Percentiles rank a stretch among this genome's conserved stretches.
Conservation (phyloP, 2,888 invertebrate genomes). For the Tromatobia lineatoria region DNA sequence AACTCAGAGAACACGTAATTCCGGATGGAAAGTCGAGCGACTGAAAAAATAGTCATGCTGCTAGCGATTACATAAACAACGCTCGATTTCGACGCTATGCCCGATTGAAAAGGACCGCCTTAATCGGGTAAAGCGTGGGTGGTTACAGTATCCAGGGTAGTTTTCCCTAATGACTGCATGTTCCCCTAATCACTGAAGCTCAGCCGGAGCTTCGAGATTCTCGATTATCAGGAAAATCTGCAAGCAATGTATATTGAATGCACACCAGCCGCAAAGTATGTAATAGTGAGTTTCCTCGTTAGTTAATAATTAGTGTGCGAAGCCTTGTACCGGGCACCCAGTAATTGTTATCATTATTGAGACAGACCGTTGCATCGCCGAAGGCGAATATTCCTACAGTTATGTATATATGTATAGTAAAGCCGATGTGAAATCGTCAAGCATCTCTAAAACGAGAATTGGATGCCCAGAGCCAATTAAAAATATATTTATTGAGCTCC, state of each 20-base stretch:
- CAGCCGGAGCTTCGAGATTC: constrained; percentile 1
- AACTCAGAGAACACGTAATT: no score
- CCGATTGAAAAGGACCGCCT: no score
- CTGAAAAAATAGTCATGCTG: no score
- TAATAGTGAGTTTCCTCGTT: constrained; percentile 38
- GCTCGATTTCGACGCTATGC: no score
- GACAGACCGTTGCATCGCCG: background rate
- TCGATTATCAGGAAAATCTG: constrained; percentile 16
- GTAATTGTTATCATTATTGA: constrained; percentile 28
- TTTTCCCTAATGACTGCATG: constrained; percentile 26
- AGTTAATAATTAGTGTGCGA: constrained; percentile 45
- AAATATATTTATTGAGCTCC: background rate
- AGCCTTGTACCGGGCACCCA: background rate
- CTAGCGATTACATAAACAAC: no score
- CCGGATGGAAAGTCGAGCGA: no score
- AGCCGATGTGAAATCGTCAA: background rate
- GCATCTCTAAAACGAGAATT: background rate
- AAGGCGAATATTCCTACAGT: background rate
- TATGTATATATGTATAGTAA: background rate
- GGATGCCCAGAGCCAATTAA: background rate
- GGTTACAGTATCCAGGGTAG: background rate
- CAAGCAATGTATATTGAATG: constrained; percentile 1
- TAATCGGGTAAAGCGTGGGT: background rate
- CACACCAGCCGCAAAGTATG: constrained; percentile 11
- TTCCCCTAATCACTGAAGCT: background rate